Base-by-base conservation (phyloP, 2,797 vertebrate species). In the Ibycter americanus region DNA sequence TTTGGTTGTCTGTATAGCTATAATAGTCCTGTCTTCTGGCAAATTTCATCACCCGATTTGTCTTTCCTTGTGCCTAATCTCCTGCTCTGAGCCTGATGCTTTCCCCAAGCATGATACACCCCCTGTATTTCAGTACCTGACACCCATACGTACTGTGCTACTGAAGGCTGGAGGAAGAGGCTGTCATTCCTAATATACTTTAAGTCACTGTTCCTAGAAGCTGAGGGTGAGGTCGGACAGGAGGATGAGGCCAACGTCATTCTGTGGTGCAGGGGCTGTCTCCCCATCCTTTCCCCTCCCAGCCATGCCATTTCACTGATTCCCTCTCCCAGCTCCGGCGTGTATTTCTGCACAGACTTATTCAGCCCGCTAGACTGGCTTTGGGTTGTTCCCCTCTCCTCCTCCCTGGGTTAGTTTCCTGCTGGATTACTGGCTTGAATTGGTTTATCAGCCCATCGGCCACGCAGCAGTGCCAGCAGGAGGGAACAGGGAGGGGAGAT, bases 151-250 rank as follows among this genome's bases (percentile, higher is more conserved):
- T 12, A 38, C 74, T 15, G 19, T 32, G 25, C 44, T 77, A 34
- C 21, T 6, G 8, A 82, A 62, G 31, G 23, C 65, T 89, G 54
- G 54, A 79, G 46, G 56, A 87, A 86, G 70, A 34, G 71, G 11
- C 17, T 88, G 14, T 76, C 40, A 8, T 85, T 91, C 29, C 59
- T 77, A 63, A 47, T 58, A 71, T 27, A 78, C 34, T 91, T 87
- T 23, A 82, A 70, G 51, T 85, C 44, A 25, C 49, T 71, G 63
- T 85, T 97, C 71, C 71, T 96, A 83, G 86, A 89, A 92, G 59
- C 32, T 34, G 56, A 80, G 59, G 59, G n/a, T 83, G 87, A 92
- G 72, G 81, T 85, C 81, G 80, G 58, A 18, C 55, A 80, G 71
- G 18, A 29, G 63, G 61, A 36, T 0, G 6, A 77, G 31, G 51